These are phyloP conservation scores for Timandra comae DNA, from an alignment of 2,888 invertebrate species.

Conservation along the genomic window DNA sequence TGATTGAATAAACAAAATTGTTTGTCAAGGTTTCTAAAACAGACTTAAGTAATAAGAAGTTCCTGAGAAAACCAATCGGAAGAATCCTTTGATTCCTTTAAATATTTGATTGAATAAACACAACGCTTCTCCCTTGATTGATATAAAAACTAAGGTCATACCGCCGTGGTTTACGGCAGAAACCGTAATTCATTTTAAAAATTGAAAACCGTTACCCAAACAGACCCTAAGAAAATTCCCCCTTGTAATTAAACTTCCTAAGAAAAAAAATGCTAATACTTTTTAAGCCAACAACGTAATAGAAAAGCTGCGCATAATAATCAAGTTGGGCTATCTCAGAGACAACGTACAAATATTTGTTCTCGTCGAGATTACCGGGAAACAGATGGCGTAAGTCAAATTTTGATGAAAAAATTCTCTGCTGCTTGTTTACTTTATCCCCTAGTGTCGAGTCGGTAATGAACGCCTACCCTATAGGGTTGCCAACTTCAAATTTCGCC, in stretches of 20 bases:
- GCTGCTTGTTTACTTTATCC: constrained; percentile 44
- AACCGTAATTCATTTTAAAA: not conserved
- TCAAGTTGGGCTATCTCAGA: constrained; percentile 26
- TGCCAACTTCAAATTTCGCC: not conserved
- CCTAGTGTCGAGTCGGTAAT: constrained; percentile 34
- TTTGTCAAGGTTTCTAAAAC: no score
- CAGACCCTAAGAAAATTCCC: constrained; percentile 8
- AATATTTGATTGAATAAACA: no score
- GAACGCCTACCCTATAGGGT: constrained; percentile 33
- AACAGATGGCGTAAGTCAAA: constrained; percentile 62
- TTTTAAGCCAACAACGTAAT: constrained; percentile 18
- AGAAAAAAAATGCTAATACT: constrained; percentile 21
- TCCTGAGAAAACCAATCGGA: no score
- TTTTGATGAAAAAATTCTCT: constrained; percentile 62
- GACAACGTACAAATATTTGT: constrained; percentile 52
- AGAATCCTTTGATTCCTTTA: no score
- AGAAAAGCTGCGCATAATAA: constrained; percentile 33
- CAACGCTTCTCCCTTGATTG: no score
- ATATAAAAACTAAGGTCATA: no score
- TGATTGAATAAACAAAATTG: no score
- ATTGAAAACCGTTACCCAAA: constrained; percentile 10
- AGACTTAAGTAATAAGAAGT: no score
- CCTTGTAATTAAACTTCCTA: constrained; percentile 17
- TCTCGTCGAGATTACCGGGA: constrained; percentile 45
- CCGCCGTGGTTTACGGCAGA: not conserved